A percentile compares a stretch with the other conserved stretches of the same genome.
phyloP scores from a whole-genome alignment of 1,140 invertebrate genomes.

The Sesamia nonagrioides region DNA sequence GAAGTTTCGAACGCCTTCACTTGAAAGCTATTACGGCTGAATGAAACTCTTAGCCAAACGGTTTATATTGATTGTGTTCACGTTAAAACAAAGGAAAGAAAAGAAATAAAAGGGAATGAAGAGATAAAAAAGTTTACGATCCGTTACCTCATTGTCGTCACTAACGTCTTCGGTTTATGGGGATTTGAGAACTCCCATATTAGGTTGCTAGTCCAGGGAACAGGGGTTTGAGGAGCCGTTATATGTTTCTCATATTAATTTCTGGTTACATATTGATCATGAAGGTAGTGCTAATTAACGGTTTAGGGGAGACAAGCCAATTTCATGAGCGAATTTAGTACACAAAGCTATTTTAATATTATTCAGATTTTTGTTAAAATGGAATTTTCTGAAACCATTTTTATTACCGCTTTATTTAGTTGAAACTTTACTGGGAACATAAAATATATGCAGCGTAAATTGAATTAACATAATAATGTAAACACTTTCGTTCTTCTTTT shows the following conservation, averaged over 20 bases:
- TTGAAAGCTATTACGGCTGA: constrained; percentile 26
- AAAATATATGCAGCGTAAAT: too few relatives aligned
- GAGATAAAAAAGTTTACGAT: constrained; percentile 84
- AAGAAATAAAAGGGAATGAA: constrained; percentile 75
- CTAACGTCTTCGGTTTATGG: constrained; percentile 69
- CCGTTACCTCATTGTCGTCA: constrained; percentile 72
- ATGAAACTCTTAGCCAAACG: constrained; percentile 45
- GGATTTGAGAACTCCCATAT: constrained; percentile 73
- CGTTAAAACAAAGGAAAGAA: constrained; percentile 70
- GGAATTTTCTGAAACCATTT: too few relatives aligned
- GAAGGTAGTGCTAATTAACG: too few relatives aligned
- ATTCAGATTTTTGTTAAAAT: too few relatives aligned
- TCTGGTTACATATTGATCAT: too few relatives aligned
- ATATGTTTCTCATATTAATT: not conserved
- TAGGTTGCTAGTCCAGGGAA: constrained; percentile 61
- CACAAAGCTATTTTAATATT: too few relatives aligned
- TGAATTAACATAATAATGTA: too few relatives aligned
- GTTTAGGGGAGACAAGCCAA: too few relatives aligned
- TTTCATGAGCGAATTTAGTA: too few relatives aligned
- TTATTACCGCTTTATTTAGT: too few relatives aligned
- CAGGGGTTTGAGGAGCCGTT: constrained; percentile 49
- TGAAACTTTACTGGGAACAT: too few relatives aligned
- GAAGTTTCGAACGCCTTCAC: not conserved
- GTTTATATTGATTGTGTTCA: constrained; percentile 49
- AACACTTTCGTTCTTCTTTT: too few relatives aligned